A percentile compares a stretch with the other conserved stretches of the same genome.
phyloP scores from a whole-genome alignment of 2,888 invertebrate species.

The Phrixothrix hirtus region DNA sequence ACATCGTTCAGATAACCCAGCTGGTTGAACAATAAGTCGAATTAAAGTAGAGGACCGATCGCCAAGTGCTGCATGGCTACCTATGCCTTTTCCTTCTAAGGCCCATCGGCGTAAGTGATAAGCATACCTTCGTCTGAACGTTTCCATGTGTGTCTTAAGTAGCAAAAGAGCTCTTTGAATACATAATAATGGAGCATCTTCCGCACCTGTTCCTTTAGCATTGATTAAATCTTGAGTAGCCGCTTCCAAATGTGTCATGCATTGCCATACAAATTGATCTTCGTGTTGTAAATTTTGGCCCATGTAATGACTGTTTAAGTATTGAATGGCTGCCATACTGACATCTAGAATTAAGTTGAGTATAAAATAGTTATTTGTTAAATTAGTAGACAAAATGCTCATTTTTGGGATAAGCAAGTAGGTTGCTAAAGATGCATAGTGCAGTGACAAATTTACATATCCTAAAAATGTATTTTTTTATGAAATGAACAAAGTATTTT shows the following conservation, averaged over 20 bases:
- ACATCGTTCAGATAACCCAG: conserved; percentile 84
- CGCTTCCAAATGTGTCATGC: conserved; percentile 88
- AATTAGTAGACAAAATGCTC: no score
- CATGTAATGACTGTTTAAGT: conserved; percentile 92
- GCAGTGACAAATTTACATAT: no score
- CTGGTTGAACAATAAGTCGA: conserved; percentile 83
- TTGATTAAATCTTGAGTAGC: conserved; percentile 72
- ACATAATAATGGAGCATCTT: conserved; percentile 83
- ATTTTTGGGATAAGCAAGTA: no score
- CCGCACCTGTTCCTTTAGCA: conserved; percentile 56
- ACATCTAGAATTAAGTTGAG: conserved; percentile 64
- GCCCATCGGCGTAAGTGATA: conserved; percentile 90
- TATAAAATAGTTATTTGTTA: no score
- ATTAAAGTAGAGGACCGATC: conserved; percentile 68
- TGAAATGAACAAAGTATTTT: no score
- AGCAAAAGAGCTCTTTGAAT: conserved; percentile 88
- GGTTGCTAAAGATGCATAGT: no score
- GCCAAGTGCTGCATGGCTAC: conserved; percentile 71
- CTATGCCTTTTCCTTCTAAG: conserved; percentile 77
- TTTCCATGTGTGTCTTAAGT: conserved; percentile 90
- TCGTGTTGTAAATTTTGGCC: conserved; percentile 88
- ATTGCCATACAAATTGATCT: conserved; percentile 89
- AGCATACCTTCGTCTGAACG: conserved; percentile 84
- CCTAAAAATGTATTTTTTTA: no score
- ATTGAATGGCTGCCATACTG: conserved; percentile 92